Percentiles rank a stretch among this genome's conserved stretches.
phyloP scores from a whole-genome alignment of 1,140 invertebrate genomes.

The Drosophila orosa region DNA sequence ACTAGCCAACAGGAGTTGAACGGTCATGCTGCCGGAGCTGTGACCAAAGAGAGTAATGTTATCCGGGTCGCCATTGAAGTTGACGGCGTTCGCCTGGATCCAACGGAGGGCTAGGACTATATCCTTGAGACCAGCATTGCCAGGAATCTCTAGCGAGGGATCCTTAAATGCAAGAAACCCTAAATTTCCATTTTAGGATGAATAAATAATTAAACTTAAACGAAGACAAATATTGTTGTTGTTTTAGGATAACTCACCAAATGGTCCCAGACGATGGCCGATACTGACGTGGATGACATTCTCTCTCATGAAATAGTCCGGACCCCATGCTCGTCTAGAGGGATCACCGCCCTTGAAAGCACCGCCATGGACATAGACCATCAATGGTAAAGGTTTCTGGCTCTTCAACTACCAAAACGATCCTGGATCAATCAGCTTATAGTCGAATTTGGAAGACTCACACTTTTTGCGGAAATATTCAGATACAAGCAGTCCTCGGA shows the following conservation, averaged over 20 bases:
- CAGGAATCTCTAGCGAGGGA: conserved; percentile 85
- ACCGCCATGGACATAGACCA: conserved; percentile 90
- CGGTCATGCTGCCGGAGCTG: conserved; percentile 84
- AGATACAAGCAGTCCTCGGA: conserved; percentile 85
- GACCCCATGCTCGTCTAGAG: conserved; percentile 64
- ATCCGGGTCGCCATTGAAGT: conserved; percentile 87
- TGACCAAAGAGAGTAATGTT: conserved; percentile 86
- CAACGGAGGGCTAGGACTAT: conserved; percentile 86
- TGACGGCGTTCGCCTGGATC: conserved; percentile 86
- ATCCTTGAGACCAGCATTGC: conserved; percentile 86
- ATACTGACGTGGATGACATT: conserved; percentile 77
- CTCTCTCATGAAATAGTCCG: conserved; percentile 86
- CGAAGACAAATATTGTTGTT: background rate
- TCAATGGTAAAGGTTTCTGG: conserved; percentile 85
- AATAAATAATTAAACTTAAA: background rate
- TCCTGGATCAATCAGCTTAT: background rate
- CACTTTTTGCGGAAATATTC: conserved; percentile 84
- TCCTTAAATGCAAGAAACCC: conserved; percentile 87
- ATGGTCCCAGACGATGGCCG: background rate
- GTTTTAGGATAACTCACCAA: background rate
- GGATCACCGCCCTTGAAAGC: conserved; percentile 85
- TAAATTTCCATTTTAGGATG: background rate
- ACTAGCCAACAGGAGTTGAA: conserved; percentile 69
- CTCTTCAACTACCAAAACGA: conserved; percentile 35
- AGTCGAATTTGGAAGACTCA: conserved; percentile 7